Conservation (phyloP, 37 sponge, comb jelly and placozoan genomes). For the Chondrilla cf. caribensis region DNA sequence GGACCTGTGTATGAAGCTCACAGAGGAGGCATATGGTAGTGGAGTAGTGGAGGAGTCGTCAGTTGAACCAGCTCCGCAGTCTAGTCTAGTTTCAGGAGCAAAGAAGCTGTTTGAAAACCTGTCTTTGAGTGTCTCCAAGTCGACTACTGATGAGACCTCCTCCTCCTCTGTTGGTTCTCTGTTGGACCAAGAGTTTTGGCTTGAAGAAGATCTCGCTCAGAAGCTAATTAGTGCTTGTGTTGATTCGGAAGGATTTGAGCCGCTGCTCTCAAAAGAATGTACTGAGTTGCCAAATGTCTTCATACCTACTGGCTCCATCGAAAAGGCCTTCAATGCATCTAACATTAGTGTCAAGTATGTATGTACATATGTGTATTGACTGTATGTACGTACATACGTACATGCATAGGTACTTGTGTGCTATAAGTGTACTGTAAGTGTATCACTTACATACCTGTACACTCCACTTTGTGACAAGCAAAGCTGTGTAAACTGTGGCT, state of each 20-base stretch:
- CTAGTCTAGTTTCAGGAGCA: background rate
- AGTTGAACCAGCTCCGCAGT: background rate
- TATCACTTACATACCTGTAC: too few relatives aligned
- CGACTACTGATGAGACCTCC: background rate
- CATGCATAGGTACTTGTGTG: too few relatives aligned
- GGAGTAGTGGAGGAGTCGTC: background rate
- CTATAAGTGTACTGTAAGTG: too few relatives aligned
- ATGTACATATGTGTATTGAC: background rate
- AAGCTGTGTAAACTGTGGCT: background rate
- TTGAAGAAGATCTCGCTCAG: background rate
- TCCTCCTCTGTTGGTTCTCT: background rate
- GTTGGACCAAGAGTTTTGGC: background rate
- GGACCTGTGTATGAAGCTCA: background rate
- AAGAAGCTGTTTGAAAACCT: conserved; percentile 13
- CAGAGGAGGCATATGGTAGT: background rate
- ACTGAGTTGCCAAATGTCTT: background rate
- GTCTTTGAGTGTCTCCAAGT: background rate
- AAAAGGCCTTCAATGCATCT: background rate
- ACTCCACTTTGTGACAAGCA: too few relatives aligned
- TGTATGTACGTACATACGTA: background rate
- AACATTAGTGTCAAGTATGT: background rate
- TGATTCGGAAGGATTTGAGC: conserved; percentile 10
- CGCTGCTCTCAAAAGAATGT: background rate
- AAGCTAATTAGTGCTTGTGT: background rate
- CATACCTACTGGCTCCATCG: background rate